Conservation (phyloP, 2,888 invertebrate genomes). For the Liopterus haemorrhoidalis region DNA sequence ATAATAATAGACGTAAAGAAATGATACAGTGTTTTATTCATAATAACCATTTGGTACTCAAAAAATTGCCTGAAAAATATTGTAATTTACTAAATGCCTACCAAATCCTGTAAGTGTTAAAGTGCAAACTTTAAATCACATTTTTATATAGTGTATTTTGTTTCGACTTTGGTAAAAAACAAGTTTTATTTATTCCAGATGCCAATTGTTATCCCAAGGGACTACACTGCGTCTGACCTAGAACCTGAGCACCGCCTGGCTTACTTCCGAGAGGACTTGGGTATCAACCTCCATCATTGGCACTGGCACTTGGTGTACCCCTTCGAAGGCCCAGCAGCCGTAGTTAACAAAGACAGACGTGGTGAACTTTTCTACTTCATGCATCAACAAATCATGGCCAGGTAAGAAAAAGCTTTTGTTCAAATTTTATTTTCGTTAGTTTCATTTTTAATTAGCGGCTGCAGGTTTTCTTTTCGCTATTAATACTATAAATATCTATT, state of each 20-base stretch:
- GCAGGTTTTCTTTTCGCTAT: too few relatives aligned
- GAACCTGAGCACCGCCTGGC: slow-evolving; percentile 76
- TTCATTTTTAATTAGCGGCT: too few relatives aligned
- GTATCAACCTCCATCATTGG: slow-evolving; percentile 85
- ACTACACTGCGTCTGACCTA: slow-evolving; percentile 67
- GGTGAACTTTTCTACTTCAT: slow-evolving; percentile 77
- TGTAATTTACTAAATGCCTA: too few relatives aligned
- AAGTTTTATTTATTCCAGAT: slow-evolving; percentile 43
- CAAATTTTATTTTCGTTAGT: too few relatives aligned
- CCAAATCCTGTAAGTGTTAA: not conserved
- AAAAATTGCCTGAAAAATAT: not conserved
- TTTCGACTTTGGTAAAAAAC: not conserved
- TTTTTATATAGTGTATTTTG: not conserved
- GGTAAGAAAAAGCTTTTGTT: too few relatives aligned
- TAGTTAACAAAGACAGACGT: slow-evolving; percentile 69
- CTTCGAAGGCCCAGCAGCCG: slow-evolving; percentile 55
- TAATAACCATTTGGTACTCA: not conserved
- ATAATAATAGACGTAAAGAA: too few relatives aligned
- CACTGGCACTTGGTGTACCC: slow-evolving; percentile 89
- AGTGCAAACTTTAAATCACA: not conserved
- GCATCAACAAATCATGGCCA: slow-evolving; percentile 63
- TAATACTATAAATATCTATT: not conserved
- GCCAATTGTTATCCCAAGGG: slow-evolving; percentile 62
- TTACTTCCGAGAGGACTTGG: slow-evolving; percentile 81
- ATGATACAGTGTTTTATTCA: not conserved